phyloP scores from a whole-genome alignment of 2,888 invertebrate genomes.

The Leucophenga montana region DNA sequence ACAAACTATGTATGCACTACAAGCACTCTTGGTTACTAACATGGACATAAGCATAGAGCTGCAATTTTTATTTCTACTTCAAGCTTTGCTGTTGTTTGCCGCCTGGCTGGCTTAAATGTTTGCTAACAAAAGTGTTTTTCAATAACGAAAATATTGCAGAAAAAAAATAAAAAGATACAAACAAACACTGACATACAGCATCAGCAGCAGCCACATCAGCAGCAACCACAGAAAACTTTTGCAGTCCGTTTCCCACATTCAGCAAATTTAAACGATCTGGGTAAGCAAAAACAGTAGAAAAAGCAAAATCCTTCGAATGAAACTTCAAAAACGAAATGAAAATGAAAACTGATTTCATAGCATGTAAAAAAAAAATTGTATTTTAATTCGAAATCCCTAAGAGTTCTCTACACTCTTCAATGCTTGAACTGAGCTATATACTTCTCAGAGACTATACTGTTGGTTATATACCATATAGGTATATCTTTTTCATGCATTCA shows the following conservation, averaged over 20 bases:
- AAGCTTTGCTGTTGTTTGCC: neutral
- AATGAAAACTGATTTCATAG: neutral
- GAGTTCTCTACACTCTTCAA: neutral
- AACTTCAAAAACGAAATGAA: neutral
- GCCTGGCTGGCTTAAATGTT: constrained; percentile 7
- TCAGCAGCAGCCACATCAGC: neutral
- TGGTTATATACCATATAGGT: neutral
- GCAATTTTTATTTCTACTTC: neutral
- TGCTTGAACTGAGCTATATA: neutral
- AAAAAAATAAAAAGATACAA: neutral
- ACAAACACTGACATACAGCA: neutral
- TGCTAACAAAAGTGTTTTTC: constrained; percentile 15
- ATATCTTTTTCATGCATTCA: neutral
- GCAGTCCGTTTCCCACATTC: no score
- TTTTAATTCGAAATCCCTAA: neutral
- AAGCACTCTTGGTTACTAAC: no score
- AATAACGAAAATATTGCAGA: neutral
- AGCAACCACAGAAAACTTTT: no score
- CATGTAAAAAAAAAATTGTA: neutral
- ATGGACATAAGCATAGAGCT: neutral
- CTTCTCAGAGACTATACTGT: neutral
- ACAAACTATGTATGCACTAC: no score
- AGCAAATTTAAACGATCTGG: constrained; percentile 5
- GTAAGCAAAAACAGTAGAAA: neutral
- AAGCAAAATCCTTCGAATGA: neutral